Conservation (phyloP, 2,797 vertebrate genomes). For the Numenius phaeopus region DNA sequence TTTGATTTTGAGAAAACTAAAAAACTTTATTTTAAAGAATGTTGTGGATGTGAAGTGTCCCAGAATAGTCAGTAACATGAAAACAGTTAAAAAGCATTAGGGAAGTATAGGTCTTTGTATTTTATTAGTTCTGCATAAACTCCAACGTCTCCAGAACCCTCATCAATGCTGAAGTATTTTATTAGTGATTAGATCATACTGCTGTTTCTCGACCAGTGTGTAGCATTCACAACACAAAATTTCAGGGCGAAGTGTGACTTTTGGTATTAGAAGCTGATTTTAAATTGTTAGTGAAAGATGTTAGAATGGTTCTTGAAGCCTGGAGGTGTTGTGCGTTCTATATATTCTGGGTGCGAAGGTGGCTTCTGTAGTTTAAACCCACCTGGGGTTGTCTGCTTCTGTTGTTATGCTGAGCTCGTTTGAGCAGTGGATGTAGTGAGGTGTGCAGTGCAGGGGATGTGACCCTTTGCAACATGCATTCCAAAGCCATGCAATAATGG, state of each 20-base stretch:
- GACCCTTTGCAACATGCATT: constrained; percentile 35
- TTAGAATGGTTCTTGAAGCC: not conserved
- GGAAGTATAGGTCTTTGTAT: not conserved
- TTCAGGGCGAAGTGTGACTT: not conserved
- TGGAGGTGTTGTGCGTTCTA: not conserved
- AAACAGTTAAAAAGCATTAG: not conserved
- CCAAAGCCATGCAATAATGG: constrained; percentile 50
- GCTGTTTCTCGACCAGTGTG: not conserved
- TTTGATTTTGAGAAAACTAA: not conserved
- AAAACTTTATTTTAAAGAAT: not conserved
- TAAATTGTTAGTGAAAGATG: not conserved
- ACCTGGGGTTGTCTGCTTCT: not conserved
- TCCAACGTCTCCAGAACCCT: not conserved
- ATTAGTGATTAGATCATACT: not conserved
- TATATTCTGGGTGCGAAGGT: not conserved
- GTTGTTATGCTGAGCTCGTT: not conserved
- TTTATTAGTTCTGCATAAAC: not conserved
- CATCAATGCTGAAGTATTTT: not conserved
- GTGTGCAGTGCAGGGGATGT: not conserved
- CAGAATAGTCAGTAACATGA: not conserved
- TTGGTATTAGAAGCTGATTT: not conserved
- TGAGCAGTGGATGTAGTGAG: not conserved
- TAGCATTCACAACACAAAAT: not conserved
- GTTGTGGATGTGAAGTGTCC: not conserved
- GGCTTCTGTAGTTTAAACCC: constrained; percentile 31